phyloP scores from a whole-genome alignment of 2,797 vertebrate genomes.

The Trachops cirrhosus region DNA sequence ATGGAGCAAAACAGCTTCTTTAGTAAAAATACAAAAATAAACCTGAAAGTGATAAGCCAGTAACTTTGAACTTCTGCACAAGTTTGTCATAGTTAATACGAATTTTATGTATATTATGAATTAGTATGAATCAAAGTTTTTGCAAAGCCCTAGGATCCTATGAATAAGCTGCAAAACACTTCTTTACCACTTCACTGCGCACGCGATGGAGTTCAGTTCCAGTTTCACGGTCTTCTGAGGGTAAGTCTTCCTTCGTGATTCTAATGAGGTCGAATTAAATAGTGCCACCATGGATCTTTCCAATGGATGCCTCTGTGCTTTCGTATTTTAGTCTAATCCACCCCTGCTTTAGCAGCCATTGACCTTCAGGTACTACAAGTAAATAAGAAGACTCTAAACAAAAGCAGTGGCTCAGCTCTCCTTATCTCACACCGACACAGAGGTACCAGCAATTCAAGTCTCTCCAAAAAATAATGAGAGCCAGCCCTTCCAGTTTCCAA shows the following conservation, averaged over 20 bases:
- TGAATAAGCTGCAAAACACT: background rate
- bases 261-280: slow-evolving; percentile 48
- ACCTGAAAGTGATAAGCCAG: background rate
- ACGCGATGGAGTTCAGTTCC: background rate
- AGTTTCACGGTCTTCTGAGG: background rate
- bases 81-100: background rate
- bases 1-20: background rate
- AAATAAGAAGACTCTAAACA: slow-evolving; percentile 61
- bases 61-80: background rate
- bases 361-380: slow-evolving; percentile 64
- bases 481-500: slow-evolving; percentile 65
- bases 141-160: background rate
- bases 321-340: slow-evolving; percentile 58
- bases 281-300: background rate
- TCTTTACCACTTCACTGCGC: slow-evolving; percentile 14
- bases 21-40: slow-evolving; percentile 16
- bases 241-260: slow-evolving; percentile 30
- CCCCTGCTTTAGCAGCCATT: slow-evolving; percentile 55
- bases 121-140: background rate
- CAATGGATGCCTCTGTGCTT: slow-evolving; percentile 33
- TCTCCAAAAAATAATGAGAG: slow-evolving; percentile 52
- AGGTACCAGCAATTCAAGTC: slow-evolving; percentile 55
- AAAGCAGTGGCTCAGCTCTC: slow-evolving; percentile 48
- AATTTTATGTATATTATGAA: slow-evolving; percentile 14
- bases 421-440: slow-evolving; percentile 51